These are phyloP conservation scores for Ifrita kowaldi DNA, from an alignment of 2,113 vertebrate genomes.

Conservation along the genomic window DNA sequence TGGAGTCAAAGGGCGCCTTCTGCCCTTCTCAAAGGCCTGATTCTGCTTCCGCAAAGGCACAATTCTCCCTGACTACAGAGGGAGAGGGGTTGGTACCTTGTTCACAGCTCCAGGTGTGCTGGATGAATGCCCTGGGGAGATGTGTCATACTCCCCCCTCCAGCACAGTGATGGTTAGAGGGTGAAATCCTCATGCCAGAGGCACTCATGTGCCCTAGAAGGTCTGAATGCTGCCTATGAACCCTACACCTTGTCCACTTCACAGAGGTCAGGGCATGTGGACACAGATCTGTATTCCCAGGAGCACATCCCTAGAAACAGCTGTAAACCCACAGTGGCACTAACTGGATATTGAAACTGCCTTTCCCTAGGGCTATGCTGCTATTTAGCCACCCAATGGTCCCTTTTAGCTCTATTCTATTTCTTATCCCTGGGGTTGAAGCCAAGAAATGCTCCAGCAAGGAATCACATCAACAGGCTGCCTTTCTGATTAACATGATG, in stretches of 20 bases:
- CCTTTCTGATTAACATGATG: neutral
- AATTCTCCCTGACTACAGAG: no score
- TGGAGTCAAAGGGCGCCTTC: neutral
- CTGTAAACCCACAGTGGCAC: neutral
- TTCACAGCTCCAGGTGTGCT: neutral
- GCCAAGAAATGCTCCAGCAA: neutral
- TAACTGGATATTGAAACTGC: neutral
- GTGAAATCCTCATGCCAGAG: neutral
- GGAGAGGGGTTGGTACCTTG: neutral
- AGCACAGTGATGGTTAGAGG: accelerated
- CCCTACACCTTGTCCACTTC: neutral
- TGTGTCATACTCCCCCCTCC: accelerated
- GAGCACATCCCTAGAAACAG: neutral
- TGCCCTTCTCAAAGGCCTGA: neutral
- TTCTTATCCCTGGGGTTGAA: neutral
- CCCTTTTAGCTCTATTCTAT: neutral
- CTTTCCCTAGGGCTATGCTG: neutral
- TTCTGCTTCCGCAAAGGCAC: neutral
- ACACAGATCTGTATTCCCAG: neutral
- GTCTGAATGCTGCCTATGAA: neutral
- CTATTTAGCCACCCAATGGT: neutral
- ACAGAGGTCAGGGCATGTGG: neutral
- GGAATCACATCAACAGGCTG: accelerated
- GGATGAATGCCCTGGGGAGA: neutral
- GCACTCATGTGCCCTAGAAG: neutral